Evolutionary conservation across 2,113 vertebrate genomes (phyloP).

Genomic region (Callospermophilus lateralis): DNA sequence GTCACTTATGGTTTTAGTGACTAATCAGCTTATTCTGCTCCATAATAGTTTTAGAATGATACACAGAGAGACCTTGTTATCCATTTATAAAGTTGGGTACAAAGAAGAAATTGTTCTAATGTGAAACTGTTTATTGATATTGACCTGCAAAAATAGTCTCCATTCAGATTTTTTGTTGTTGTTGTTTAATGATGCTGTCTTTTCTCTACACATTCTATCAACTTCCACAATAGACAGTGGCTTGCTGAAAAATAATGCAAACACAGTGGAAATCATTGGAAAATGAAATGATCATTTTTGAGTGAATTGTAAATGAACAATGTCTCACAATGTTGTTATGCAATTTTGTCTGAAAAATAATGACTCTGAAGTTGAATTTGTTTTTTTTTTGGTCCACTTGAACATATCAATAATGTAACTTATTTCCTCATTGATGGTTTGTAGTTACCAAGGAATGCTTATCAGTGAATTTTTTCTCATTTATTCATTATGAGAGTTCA

Average conservation of each 20-base stretch:
- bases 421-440: not conserved
- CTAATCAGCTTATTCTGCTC: not conserved
- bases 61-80: not conserved
- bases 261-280: not conserved
- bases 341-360: conserved; percentile 38
- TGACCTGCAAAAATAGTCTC: not conserved
- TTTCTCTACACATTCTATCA: not conserved
- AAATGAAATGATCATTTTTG: not conserved
- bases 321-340: not conserved
- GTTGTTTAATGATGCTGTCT: not conserved
- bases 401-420: not conserved
- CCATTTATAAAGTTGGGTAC: not conserved
- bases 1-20: not conserved
- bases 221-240: not conserved
- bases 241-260: not conserved
- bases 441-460: not conserved
- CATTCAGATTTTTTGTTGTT: not conserved
- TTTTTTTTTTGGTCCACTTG: not conserved
- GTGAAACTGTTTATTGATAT: not conserved
- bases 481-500: not conserved
- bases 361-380: conserved; percentile 18
- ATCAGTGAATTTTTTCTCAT: not conserved
- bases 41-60: conserved; percentile 15
- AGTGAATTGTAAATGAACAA: not conserved
- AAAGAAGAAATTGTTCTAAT: not conserved